A percentile compares a stretch with the other conserved stretches of the same genome.
These are phyloP conservation scores for Pemphredon lugubris DNA, from an alignment of 2,888 invertebrate genomes.

Conservation along the genomic window DNA sequence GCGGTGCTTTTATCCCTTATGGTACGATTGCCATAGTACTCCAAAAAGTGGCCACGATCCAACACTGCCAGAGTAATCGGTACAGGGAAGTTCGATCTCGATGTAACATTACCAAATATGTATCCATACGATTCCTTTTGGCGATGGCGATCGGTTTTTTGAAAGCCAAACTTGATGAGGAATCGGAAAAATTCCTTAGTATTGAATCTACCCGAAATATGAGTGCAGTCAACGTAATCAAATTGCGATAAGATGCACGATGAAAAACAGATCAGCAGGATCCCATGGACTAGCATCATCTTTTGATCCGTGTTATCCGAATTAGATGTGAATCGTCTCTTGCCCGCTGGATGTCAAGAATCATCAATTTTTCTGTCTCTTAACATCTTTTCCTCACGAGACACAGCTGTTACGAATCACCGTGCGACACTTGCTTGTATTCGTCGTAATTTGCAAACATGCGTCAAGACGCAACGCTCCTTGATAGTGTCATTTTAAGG, in stretches of 20 bases:
- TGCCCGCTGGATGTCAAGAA: conserved; percentile 47
- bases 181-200: conserved; percentile 93
- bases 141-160: conserved; percentile 94
- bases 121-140: conserved; percentile 94
- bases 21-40: conserved; percentile 92
- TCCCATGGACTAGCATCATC: conserved; percentile 41
- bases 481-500: conserved; percentile 21
- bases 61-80: conserved; percentile 94
- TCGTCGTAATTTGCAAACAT: conserved; percentile 1
- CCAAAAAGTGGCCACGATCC: conserved; percentile 93
- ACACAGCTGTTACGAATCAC: conserved; percentile 48
- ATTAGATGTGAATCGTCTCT: conserved; percentile 21
- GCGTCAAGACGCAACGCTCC: conserved; percentile 21
- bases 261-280: conserved; percentile 33
- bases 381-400: conserved; percentile 47
- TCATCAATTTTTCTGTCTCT: conserved; percentile 16
- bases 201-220: conserved; percentile 85
- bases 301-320: not conserved
- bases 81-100: conserved; percentile 85
- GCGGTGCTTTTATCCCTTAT: conserved; percentile 86
- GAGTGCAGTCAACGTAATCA: conserved; percentile 77
- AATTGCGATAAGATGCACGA: conserved; percentile 22
- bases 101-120: conserved; percentile 97
- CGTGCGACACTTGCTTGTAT: not conserved
- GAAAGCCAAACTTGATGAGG: conserved; percentile 97